Base-by-base conservation (phyloP, 2,888 invertebrate species). In the Pandemis cinnamomeana region DNA sequence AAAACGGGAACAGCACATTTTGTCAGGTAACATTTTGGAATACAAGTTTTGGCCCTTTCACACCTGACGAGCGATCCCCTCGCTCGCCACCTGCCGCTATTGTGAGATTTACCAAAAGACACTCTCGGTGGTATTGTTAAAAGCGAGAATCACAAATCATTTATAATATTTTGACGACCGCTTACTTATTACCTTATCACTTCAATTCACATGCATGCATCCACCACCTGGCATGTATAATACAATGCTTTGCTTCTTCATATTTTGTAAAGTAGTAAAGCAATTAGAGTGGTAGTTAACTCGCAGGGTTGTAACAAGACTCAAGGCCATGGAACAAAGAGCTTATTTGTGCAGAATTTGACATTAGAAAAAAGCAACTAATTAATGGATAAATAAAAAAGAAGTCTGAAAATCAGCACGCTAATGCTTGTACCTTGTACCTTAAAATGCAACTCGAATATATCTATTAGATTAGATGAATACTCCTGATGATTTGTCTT, bases 51-150 rank as follows among this genome's bases (percentile, higher is more conserved):
- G 77, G 76, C 71, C 69, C 76, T 71, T 81, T 85, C 78, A 81
- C 87, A 88, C 84, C 88, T 88, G 88, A 83, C 85, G 79, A 69
- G 67, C 69, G 72, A 75, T 74, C 75, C 67, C 78, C 46, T 77
- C 64, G 80, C 72, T 76, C 67, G 70, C 82, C 87, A 86, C 86
- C 87, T 87, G 87, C 81, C 86, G 80, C 73, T 62, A 63, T 77
- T 76, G 48, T 5, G 76, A 77, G 77, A 77, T 76, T 78, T 75
- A 64, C 27, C 73, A 41, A 73, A 70, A 44, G 15, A 48, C 11
- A 66, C 70, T 61, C 63, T 69, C 58, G 27, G 67, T 48, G 3
- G 20, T 7, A 6, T 5, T 20, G 6, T 20, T 60, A 72, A 70
- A 70, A 60, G 60, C 53, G 42, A 64, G 8, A 70, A 70, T 70